Percentiles rank a stretch among this genome's conserved stretches.
phyloP scores from a whole-genome alignment of 2,113 vertebrate species.

The Myotis lucifugus region DNA sequence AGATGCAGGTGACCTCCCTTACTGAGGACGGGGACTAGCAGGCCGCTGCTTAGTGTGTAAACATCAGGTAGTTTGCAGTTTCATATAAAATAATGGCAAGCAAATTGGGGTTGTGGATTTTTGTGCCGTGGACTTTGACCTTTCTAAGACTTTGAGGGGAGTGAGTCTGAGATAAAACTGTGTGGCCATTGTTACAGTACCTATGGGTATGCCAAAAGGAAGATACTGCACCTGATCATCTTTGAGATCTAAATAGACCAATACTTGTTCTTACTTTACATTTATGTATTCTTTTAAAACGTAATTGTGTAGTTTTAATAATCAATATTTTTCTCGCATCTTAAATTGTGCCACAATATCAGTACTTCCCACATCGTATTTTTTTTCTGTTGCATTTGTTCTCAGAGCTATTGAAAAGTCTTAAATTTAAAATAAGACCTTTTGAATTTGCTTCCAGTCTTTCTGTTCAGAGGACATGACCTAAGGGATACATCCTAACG shows the following conservation, averaged over 20 bases:
- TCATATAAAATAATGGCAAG: not conserved
- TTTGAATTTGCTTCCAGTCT: slow-evolving; percentile 47
- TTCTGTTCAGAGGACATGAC: not conserved
- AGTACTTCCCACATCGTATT: not conserved
- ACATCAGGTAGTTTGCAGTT: not conserved
- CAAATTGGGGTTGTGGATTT: not conserved
- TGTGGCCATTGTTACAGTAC: not conserved
- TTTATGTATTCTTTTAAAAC: not conserved
- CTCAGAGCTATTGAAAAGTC: slow-evolving; percentile 13
- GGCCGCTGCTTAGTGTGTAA: not conserved
- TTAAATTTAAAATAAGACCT: slow-evolving; percentile 13
- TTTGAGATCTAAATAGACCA: slow-evolving; percentile 14
- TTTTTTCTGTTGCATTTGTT: not conserved
- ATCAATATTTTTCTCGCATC: slow-evolving; percentile 11
- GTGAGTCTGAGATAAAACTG: not conserved
- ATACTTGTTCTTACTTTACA: not conserved
- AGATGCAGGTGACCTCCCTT: not conserved
- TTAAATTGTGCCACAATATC: not conserved
- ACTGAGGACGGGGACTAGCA: not conserved
- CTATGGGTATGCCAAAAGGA: not conserved
- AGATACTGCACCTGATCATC: not conserved
- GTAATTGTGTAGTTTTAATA: not conserved
- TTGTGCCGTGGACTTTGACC: slow-evolving; percentile 38
- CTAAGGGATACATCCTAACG: not conserved
- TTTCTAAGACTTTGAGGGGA: slow-evolving; percentile 27